phyloP scores from a whole-genome alignment of 2,888 invertebrate species.

The Lymantria dispar region DNA sequence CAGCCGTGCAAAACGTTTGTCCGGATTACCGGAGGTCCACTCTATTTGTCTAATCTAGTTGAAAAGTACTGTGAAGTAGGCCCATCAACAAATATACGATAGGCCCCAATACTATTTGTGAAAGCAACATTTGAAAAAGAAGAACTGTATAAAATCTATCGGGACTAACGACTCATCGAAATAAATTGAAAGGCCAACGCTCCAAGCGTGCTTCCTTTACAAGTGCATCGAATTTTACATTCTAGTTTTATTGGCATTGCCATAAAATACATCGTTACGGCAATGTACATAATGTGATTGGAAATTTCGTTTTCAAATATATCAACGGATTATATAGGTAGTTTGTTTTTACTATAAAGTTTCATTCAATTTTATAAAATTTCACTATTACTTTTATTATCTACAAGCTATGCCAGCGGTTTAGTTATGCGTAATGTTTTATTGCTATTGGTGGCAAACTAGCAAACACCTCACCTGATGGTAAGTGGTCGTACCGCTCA shows the following conservation, averaged over 20 bases:
- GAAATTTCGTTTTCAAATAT: background rate
- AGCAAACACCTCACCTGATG: too few relatives aligned
- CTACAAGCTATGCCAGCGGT: too few relatives aligned
- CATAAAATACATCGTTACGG: background rate
- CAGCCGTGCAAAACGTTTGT: too few relatives aligned
- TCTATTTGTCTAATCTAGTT: too few relatives aligned
- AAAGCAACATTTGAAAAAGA: background rate
- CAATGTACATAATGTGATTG: background rate
- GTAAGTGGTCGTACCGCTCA: too few relatives aligned
- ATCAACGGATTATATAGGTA: background rate
- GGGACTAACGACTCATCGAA: background rate
- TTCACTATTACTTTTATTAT: too few relatives aligned
- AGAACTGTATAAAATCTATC: background rate
- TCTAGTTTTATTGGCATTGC: background rate
- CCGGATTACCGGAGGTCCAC: too few relatives aligned
- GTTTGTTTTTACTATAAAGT: background rate
- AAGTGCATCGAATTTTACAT: conserved; percentile 1
- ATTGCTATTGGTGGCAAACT: too few relatives aligned
- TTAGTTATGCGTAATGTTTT: too few relatives aligned
- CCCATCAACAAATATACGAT: too few relatives aligned
- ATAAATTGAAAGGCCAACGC: background rate
- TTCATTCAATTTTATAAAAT: background rate
- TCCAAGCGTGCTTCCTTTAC: background rate
- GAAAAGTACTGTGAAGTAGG: too few relatives aligned
- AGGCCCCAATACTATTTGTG: too few relatives aligned